A percentile compares a stretch with the other conserved stretches of the same genome.
These are phyloP conservation scores for Antechinus flavipes DNA, from an alignment of 2,113 vertebrate genomes.

Conservation along the genomic window DNA sequence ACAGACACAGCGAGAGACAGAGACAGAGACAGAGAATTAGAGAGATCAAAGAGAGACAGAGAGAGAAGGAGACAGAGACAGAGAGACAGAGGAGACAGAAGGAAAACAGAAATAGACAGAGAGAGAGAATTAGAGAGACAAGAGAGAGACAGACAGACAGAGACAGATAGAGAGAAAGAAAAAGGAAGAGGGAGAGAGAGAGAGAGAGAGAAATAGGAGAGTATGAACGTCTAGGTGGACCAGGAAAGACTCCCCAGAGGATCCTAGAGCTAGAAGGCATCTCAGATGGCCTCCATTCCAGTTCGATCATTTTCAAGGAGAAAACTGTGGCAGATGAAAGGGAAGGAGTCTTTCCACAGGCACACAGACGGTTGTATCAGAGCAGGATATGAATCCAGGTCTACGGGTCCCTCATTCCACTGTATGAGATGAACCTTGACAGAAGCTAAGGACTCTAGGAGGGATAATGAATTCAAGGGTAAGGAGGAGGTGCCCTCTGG, in stretches of 20 bases:
- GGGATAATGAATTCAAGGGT: background rate
- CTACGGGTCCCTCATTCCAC: background rate
- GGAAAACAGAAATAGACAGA: no score
- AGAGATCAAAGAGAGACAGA: no score
- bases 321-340: background rate
- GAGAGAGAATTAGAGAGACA: no score
- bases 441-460: background rate
- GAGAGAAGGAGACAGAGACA: no score
- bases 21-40: no score
- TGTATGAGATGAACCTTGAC: background rate
- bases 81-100: background rate
- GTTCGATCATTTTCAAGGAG: background rate
- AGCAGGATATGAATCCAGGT: background rate
- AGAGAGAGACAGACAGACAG: no score
- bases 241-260: background rate
- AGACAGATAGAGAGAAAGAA: no score
- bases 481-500: no score
- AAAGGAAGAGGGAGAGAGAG: no score
- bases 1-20: no score
- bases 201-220: background rate
- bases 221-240: background rate
- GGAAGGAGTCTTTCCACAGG: background rate
- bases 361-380: background rate
- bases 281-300: background rate
- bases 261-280: background rate